These are phyloP conservation scores for Urocyon cinereoargenteus DNA, from an alignment of 2,797 vertebrate genomes.

Conservation along the genomic window DNA sequence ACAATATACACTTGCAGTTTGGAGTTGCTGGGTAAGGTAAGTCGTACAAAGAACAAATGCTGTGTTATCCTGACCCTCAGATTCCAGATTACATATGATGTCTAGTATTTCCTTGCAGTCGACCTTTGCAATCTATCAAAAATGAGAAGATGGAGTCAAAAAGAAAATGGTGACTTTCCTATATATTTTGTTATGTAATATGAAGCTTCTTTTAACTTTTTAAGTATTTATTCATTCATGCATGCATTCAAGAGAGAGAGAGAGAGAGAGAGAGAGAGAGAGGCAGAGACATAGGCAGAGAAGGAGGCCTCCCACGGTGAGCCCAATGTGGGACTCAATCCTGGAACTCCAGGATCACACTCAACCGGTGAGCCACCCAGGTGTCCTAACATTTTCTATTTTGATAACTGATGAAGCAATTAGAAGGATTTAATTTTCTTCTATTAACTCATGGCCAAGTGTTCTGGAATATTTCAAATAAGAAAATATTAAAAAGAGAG, in stretches of 20 bases:
- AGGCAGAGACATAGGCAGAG: too few relatives aligned
- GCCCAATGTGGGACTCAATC: too few relatives aligned
- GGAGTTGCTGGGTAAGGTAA: constrained; percentile 98
- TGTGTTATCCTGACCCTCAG: constrained; percentile 96
- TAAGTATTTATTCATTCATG: too few relatives aligned
- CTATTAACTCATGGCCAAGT: constrained; percentile 32
- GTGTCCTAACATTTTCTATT: constrained; percentile 33
- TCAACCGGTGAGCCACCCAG: too few relatives aligned
- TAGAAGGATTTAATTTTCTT: constrained; percentile 29
- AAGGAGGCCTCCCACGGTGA: too few relatives aligned
- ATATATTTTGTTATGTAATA: constrained; percentile 54
- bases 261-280: too few relatives aligned
- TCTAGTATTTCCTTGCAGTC: constrained; percentile 98
- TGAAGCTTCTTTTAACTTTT: constrained; percentile 50
- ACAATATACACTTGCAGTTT: constrained; percentile 95
- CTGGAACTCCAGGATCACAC: too few relatives aligned
- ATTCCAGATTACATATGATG: constrained; percentile 97
- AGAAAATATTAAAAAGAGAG: constrained; percentile 45
- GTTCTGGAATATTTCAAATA: constrained; percentile 26
- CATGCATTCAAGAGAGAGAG: too few relatives aligned
- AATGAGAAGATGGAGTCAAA: constrained; percentile 75
- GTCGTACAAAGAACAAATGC: constrained; percentile 99
- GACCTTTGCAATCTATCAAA: constrained; percentile 94
- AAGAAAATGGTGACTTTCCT: constrained; percentile 71
- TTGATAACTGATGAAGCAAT: constrained; percentile 48